Conservation (phyloP, 2,113 vertebrate genomes). For the Boleophthalmus pectinirostris region DNA sequence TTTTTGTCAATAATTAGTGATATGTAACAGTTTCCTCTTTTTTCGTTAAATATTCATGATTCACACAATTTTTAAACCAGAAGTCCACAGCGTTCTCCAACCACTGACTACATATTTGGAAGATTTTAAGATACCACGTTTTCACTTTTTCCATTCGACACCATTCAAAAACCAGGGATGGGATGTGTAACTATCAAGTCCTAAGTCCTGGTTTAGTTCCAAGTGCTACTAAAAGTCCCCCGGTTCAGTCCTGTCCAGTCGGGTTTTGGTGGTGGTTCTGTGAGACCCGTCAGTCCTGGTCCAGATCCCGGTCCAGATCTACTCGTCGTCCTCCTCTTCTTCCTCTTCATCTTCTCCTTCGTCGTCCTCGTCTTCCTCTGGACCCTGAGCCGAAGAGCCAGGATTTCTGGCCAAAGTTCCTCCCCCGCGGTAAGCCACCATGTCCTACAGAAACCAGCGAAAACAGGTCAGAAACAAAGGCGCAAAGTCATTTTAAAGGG, state of each 20-base stretch:
- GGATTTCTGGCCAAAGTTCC: constrained; percentile 56
- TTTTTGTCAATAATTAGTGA: background rate
- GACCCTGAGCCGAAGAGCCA: constrained; percentile 61
- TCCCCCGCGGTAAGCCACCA: constrained; percentile 72
- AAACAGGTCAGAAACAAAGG: background rate
- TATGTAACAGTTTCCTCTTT: background rate
- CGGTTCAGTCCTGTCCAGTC: background rate
- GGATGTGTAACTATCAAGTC: background rate
- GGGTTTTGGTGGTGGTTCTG: background rate
- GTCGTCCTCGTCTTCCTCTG: constrained; percentile 60
- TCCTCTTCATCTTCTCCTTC: constrained; percentile 60
- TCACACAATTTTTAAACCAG: background rate
- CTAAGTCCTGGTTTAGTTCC: background rate
- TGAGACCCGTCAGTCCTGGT: constrained; percentile 5
- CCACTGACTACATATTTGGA: background rate
- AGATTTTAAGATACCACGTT: background rate
- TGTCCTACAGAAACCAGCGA: constrained; percentile 50
- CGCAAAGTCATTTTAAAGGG: too few relatives aligned
- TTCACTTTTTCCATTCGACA: background rate
- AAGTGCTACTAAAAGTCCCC: background rate
- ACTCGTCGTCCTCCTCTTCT: constrained; percentile 64
- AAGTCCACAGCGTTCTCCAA: background rate
- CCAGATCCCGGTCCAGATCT: constrained; percentile 20
- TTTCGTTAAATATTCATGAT: background rate
- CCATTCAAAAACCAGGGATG: constrained; percentile 3